Percentiles rank a stretch among this genome's conserved stretches.
phyloP scores from a whole-genome alignment of 2,113 vertebrate genomes.

The Vulpes ferrilata region DNA sequence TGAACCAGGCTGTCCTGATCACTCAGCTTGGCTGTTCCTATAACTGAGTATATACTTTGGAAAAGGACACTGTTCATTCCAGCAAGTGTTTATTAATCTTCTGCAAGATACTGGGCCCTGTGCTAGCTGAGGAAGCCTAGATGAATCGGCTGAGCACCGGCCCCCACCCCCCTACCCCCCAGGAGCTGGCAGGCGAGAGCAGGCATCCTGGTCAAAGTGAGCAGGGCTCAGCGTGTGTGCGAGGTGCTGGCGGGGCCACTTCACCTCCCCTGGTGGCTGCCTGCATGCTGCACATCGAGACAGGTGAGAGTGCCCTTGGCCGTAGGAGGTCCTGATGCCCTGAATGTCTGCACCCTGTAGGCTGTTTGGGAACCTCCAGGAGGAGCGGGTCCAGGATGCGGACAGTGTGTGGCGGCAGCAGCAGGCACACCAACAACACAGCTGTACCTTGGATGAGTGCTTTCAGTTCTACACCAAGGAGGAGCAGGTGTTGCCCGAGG shows the following conservation, averaged over 20 bases:
- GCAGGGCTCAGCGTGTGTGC: neutral
- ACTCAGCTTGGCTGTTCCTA: neutral
- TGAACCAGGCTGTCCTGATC: neutral
- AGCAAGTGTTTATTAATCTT: neutral
- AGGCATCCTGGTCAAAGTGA: neutral
- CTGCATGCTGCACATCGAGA: too few species aligned
- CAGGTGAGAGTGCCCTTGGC: neutral
- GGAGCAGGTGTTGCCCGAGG: slow-evolving; percentile 91
- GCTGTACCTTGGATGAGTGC: slow-evolving; percentile 96
- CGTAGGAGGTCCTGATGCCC: rapidly evolving
- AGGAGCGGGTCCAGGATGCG: slow-evolving; percentile 94
- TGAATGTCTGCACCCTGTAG: slow-evolving; percentile 76
- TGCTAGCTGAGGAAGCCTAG: too few species aligned
- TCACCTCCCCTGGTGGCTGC: too few species aligned
- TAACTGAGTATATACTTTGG: neutral
- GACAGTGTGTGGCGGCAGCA: slow-evolving; percentile 94
- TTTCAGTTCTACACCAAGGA: slow-evolving; percentile 99
- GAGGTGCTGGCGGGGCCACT: neutral
- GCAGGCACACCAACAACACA: slow-evolving; percentile 93
- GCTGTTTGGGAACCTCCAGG: slow-evolving; percentile 94
- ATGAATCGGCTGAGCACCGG: neutral
- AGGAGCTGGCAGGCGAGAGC: neutral
- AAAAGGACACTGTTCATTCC: neutral
- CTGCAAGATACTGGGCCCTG: neutral
- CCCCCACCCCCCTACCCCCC: too few species aligned